Base-by-base conservation (phyloP, 2,888 invertebrate genomes). In the Polyommatus iphigenia region DNA sequence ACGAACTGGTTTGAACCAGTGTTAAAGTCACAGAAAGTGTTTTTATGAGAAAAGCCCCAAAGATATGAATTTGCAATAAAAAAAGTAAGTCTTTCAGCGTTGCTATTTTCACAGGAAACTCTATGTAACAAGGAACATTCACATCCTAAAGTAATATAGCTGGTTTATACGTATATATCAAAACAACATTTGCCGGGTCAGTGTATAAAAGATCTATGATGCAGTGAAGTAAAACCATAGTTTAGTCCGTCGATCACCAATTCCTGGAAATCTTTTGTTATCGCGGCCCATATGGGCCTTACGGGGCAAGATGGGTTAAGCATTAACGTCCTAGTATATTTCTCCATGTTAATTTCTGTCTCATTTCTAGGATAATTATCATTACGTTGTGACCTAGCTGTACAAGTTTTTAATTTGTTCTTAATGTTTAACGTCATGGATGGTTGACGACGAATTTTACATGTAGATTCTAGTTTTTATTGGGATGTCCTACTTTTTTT, bases 1-100 rank as follows among this genome's bases (percentile, higher is more conserved):
- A 67, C 67, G 67, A 29, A 62, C 67, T 67, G 29, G 67, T 20
- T 24, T 67, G 67, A 67, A 67, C 67, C 29, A 8, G 62, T 62
- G 62, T 62, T 59, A 59, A 41, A 41, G 41, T 41, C 6, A 41
- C 41, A 41, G 1, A 41, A 41, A 41, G 41, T 41, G 8, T 41
- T 41, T 41, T 4, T 41, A 41, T 41, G 36, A 41, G 36, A 36
- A 36, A 36, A 5, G 5, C 5, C 5, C 36, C 8, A 41, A 41
- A 41, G 36, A 41, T 2, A 6, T 6, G 36, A 36, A 36, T 36
- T 36, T 36, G 36, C 6, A 36, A 41, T 41, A 41, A 41, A 41
- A 41, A 41, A 41, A 8, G 36, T 41, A 41, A 41, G 4, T 6
- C 6, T 7, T 36, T 36, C 6, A 36, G 36, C 36, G 7, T 7